Base-by-base conservation (phyloP, 2,113 vertebrate genomes). In the Cricetomys ansorgei region DNA sequence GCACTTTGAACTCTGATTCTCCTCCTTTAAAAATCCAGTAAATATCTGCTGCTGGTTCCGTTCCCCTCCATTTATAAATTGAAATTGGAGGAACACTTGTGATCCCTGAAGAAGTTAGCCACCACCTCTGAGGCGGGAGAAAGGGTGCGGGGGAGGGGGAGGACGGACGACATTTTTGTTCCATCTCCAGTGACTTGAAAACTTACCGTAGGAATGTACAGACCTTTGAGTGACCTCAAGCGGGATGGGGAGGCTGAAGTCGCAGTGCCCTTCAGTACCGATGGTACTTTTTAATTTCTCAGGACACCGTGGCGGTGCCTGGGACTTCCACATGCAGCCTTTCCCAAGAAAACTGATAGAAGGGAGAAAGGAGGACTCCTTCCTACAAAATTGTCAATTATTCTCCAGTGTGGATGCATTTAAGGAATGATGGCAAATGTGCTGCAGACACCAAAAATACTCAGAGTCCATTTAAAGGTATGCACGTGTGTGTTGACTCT, bases 401-500 rank as follows among this genome's bases (percentile, higher is more conserved):
- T 15, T 86, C 85, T 85, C 92, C 37, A 94, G 89, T 97, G 94
- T 96, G 92, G 92, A 97, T 98, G 95, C 50, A 95, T 96, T 92
- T 97, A 89, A 98, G 70, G 83, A 95, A 85, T 17, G 96, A 84
- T 92, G 83, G 83, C 94, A 95, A 93, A 96, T 77, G 79, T 92
- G 72, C 76, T 27, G 25, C 12, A 11, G 86, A 4, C 25, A 16
- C 16, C 91, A 92, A 83, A 97, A 95, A 93, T 89, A 70, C 80
- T 96, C 88, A 91, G 92, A 96, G 94, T 70, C 97, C 92, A 95
- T 97, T 95, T 96, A 97, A 55, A 57, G 98, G 62, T n/a, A 43
- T 96, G 3, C 64, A 27, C 1, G 2, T 13, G 4, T 65, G 8
- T 65, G 45, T 97, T 97, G 91, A 89, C 13, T 92, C 95, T 62